Evolutionary conservation across 2,797 vertebrate species (phyloP).

Genomic region (Takifugu ocellatus): DNA sequence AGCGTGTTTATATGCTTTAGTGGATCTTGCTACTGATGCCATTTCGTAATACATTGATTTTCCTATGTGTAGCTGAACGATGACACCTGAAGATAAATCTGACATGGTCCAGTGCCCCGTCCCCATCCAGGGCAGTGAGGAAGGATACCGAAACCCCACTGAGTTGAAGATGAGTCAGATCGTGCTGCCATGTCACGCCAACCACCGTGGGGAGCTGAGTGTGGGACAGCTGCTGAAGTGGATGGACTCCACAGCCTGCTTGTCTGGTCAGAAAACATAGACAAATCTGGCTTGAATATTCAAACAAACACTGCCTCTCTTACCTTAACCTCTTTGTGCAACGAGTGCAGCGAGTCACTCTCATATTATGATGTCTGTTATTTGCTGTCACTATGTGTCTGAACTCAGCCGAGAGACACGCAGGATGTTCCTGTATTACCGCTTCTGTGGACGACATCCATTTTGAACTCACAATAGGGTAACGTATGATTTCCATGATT

Average conservation of each 20-base stretch:
- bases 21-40: no score
- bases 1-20: no score
- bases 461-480: constrained; percentile 96
- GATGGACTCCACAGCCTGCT: constrained; percentile 95
- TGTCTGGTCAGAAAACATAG: constrained; percentile 79
- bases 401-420: constrained; percentile 88
- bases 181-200: constrained; percentile 91
- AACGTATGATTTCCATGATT: constrained; percentile 27
- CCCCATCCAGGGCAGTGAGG: constrained; percentile 63
- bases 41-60: not conserved
- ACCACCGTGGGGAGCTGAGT: constrained; percentile 88
- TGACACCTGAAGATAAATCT: constrained; percentile 47
- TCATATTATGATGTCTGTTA: no score
- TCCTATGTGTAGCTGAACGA: constrained; percentile 37
- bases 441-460: constrained; percentile 97
- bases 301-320: no score
- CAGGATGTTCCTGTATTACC: constrained; percentile 91
- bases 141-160: constrained; percentile 80
- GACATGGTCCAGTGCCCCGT: constrained; percentile 35
- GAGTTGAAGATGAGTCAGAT: constrained; percentile 98
- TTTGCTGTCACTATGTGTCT: not conserved
- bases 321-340: constrained; percentile 3
- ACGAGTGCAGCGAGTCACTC: not conserved
- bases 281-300: no score
- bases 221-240: constrained; percentile 93